These are phyloP conservation scores for Daubentonia madagascariensis DNA, from an alignment of 2,113 vertebrate genomes.

Conservation along the genomic window DNA sequence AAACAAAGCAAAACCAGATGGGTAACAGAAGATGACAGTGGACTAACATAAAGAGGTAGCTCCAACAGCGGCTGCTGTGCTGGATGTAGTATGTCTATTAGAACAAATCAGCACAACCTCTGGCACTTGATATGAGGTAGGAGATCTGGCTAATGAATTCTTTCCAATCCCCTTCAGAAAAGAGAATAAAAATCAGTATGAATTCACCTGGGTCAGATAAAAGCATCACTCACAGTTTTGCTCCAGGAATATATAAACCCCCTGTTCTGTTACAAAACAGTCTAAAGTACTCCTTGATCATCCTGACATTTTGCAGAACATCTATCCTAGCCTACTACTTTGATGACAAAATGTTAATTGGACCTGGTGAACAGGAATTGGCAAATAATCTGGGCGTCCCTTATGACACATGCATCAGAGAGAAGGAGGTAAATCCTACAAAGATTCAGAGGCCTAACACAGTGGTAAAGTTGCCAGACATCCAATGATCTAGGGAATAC, in stretches of 20 bases:
- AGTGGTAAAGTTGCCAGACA: not conserved
- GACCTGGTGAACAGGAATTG: not conserved
- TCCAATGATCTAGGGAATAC: not conserved
- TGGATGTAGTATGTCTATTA: not conserved
- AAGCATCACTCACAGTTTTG: not conserved
- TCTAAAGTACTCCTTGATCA: not conserved
- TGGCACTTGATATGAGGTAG: not conserved
- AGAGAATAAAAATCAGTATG: not conserved
- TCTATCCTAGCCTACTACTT: not conserved
- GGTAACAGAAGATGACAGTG: not conserved
- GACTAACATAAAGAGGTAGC: not conserved
- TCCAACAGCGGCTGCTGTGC: not conserved
- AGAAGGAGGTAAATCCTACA: not conserved
- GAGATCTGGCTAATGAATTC: not conserved
- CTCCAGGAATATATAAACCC: not conserved
- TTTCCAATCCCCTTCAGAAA: not conserved
- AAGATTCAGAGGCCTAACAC: not conserved
- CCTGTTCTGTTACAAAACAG: not conserved
- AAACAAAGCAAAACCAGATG: not conserved
- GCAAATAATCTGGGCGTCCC: not conserved
- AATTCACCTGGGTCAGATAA: not conserved
- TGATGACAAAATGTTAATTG: not conserved
- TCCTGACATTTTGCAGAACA: not conserved
- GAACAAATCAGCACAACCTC: not conserved
- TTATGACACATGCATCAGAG: not conserved